Base-by-base conservation (phyloP, 2,888 invertebrate species). In the Lymantria monacha region DNA sequence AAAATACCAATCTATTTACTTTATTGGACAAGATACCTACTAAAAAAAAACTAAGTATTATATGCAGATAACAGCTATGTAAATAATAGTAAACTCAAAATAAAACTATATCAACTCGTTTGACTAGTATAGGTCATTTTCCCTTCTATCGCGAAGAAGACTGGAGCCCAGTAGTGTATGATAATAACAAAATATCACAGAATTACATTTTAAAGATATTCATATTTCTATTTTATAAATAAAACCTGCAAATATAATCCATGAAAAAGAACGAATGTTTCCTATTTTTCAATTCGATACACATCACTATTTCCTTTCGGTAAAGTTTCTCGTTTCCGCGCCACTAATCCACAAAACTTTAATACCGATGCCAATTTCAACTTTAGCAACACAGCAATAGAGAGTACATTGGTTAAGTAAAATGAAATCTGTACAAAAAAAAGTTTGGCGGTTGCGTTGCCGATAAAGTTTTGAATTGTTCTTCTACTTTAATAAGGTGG, bases 301-400 rank as follows among this genome's bases (percentile, higher is more conserved):
- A 15, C 69, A 67, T 55, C 69, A 55, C 63, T 67, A 63, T 52
- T 60, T 51, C 54, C 57, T 57, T 56, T 31, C 44, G 60, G 57
- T 56, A 65, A 76, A 78, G 76, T 78, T 67, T 57, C 48, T 49
- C 53, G 56, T 53, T 74, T 68, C 66, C 66, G 62, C 53, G 74
- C 77, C 76, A 72, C 83, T 80, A 83, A 83, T 83, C 82, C 74
- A 80, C 74, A 68, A 71, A 79, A 81, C 72, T 78, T 75, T 66
- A 74, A 73, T 70, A 73, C 65, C 70, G 68, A 59, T 63, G 61
- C 76, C 70, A 78, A 80, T 77, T 69, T 64, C 68, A 73, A 77
- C 82, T 76, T 72, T 79, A 78, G 55, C 11, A 14, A 46, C 56
- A 51, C 56, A 49, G 53, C 36, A 55, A 69, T 76, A 78, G 68